Conservation (phyloP, 2,113 vertebrate species). For the Zosterops hypoxanthus region DNA sequence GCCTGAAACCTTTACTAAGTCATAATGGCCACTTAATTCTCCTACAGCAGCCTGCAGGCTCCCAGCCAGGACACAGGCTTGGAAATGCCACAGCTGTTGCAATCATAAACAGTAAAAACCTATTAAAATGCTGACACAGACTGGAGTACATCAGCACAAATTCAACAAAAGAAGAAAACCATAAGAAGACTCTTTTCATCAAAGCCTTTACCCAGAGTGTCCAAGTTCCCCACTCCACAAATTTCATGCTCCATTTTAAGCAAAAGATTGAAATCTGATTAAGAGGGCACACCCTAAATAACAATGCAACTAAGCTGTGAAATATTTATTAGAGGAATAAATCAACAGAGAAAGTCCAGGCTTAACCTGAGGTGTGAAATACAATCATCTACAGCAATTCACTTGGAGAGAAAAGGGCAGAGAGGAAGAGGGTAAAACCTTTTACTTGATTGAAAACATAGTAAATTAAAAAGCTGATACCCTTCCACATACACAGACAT, state of each 20-base stretch:
- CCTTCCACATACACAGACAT: background rate
- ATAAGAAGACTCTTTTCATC: background rate
- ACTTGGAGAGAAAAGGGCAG: background rate
- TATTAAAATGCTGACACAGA: background rate
- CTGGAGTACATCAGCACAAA: background rate
- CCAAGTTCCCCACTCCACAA: background rate
- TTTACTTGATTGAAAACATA: background rate
- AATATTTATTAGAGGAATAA: constrained; percentile 36
- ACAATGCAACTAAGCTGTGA: background rate
- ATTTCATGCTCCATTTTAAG: background rate
- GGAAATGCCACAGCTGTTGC: background rate
- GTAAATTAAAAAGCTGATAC: background rate
- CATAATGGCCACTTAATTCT: background rate
- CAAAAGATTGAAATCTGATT: constrained; percentile 22
- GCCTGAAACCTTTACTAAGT: background rate
- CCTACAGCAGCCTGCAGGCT: background rate
- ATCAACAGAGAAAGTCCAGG: background rate
- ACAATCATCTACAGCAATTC: background rate
- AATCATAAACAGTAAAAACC: background rate
- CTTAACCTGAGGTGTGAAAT: background rate
- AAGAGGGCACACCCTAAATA: background rate
- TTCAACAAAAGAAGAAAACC: background rate
- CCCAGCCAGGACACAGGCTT: background rate
- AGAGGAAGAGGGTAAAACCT: background rate
- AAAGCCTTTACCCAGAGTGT: background rate